Evolutionary conservation across 2,113 vertebrate species (phyloP), one percentile per base, ranked within the genome.

Genomic region (Macrotis lagotis): DNA sequence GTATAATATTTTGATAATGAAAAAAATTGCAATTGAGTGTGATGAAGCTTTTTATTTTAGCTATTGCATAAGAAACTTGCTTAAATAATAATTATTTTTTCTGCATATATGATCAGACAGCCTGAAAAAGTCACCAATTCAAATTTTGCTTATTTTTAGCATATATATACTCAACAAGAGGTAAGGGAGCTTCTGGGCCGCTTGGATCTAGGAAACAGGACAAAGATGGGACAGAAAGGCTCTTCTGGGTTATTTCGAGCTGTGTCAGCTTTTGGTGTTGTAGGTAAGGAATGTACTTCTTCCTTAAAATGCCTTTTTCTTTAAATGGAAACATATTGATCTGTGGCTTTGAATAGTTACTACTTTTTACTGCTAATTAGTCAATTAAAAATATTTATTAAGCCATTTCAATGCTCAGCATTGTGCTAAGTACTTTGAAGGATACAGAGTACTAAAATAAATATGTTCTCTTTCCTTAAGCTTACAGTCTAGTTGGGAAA

Each of bases 101-200:
- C 2, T 83, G n/a, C n/a, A 4, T 25, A 0, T 50, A 1, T 66
- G 48, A 94, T 37, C 49, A 22, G 49, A 44, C 92, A 96, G 90
- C 10, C 44, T 49, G 91, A 26, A 91, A 52, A 8, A 22, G 51
- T 66, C 4, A 31, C 91, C n/a, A 92, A 91, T 44, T 9, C n/a
- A 93, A 89, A 47, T 93, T 9, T 93, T 93, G 91, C 92, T 97
- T 94, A 1, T 94, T 94, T 98, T 90, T 93, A 99, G 99, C 99
- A 99, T 98, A 99, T 99, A 2, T 99, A 99, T 96, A 99, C 97
- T 0, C 99, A 99, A 0, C 99, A 99, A 98, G 99, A 99, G 91
- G 98, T 99, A 51, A 98, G 99, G 22, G 99, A 99, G 93, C 98
- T 99, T 97, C 98, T 99, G 52, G 98, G 99, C n/a, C 99, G 99